These are phyloP conservation scores for Heliornis fulica DNA, from an alignment of 2,113 vertebrate genomes.

Conservation along the genomic window DNA sequence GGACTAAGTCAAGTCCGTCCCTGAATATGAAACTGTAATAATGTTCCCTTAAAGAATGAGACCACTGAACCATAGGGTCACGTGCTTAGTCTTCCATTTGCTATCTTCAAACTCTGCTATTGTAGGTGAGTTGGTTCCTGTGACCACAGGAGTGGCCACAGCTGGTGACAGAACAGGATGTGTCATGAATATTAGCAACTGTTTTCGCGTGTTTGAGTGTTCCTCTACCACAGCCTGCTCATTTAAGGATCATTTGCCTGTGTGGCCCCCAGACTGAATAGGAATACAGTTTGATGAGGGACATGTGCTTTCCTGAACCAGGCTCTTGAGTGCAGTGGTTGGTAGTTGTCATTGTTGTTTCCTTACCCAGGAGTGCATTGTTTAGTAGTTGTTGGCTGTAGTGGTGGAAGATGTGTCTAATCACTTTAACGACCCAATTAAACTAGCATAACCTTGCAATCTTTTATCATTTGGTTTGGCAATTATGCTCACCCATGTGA, in stretches of 20 bases:
- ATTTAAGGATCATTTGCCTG: background rate
- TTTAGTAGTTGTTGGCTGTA: background rate
- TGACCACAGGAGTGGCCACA: background rate
- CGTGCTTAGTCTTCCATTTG: background rate
- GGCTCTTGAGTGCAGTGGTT: background rate
- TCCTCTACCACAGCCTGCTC: background rate
- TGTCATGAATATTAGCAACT: background rate
- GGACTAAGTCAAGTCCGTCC: background rate
- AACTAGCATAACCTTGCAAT: background rate
- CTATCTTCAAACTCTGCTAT: background rate
- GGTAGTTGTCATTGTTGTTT: background rate
- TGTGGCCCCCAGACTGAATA: fast-evolving
- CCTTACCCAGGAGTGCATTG: background rate
- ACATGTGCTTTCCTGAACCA: background rate
- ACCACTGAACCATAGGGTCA: background rate
- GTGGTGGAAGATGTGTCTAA: background rate
- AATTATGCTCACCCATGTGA: background rate
- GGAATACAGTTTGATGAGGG: fast-evolving
- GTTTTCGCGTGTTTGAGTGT: background rate
- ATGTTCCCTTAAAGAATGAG: background rate
- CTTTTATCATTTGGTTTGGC: background rate
- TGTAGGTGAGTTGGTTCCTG: background rate
- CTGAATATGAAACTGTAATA: background rate
- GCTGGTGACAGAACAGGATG: background rate
- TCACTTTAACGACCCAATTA: background rate